Base-by-base conservation (phyloP, 2,113 vertebrate genomes). In the Ophthalmotilapia sp. region DNA sequence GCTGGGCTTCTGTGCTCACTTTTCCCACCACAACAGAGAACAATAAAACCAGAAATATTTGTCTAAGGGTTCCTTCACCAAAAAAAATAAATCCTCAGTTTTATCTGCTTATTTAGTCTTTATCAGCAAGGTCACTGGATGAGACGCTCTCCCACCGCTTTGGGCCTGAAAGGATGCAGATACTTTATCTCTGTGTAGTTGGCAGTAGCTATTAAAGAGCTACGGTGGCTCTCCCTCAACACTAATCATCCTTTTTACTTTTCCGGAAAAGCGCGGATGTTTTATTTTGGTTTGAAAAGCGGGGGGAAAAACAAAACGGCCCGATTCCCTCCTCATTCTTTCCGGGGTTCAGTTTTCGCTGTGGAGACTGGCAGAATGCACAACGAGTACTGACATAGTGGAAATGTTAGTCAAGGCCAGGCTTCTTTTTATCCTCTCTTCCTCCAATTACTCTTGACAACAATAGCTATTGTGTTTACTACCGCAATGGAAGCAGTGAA, bases 391-490 rank as follows among this genome's bases (percentile, higher is more conserved):
- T 81, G 90, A 87, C 88, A 84, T 73, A 75, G 84, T 82, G 89
- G 84, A 94, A 87, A 90, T 88, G 58, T 79, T 90, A 86, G 89
- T 91, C 90, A 90, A 93, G 91, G 92, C 88, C 88, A 73, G 87
- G 68, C 80, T 29, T 10, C 68, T 81, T 65, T 29, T 75, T 31
- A 15, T 36, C 17, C 49, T 75, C 82, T 54, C 51, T 95, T 94
- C 92, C 92, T 93, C 85, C 83, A 60, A 75, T 90, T 92, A 80
- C 89, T 86, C 83, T 68, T 47, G 29, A 87, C 82, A 93, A 94
- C 93, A 93, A 93, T 92, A 55, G 84, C 92, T 49, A 90, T 95
- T 95, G 95, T 95, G 84, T 92, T 91, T 73, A 82, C 65, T 80
- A 26, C 55, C 49, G 77, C 79, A 92, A 80, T 77, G 68, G 89